Evolutionary conservation across 2,888 invertebrate species (phyloP).

Genomic region (Polydrusus cervinus): DNA sequence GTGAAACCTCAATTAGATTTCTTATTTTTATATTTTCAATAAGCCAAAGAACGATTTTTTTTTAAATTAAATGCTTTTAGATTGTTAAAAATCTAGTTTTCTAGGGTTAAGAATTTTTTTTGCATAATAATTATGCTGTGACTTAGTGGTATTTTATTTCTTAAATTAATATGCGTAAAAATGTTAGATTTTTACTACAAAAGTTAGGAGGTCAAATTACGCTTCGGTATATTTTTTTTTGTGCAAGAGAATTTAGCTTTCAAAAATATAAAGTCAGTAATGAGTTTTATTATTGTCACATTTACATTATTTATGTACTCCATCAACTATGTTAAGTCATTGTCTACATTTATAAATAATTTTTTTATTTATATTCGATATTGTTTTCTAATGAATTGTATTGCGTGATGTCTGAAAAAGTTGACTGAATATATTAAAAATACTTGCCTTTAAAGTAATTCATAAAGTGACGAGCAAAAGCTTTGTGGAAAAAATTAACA

Average conservation of each 20-base stretch:
- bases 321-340: conserved; percentile 10
- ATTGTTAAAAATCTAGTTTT: conserved; percentile 6
- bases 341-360: conserved; percentile 15
- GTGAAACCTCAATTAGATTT: conserved; percentile 3
- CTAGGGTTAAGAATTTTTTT: not conserved
- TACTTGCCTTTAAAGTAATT: not conserved
- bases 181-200: not conserved
- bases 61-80: conserved; percentile 26
- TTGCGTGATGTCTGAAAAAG: not conserved
- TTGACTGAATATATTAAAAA: not conserved
- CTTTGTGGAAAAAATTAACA: not conserved
- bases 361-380: conserved; percentile 1
- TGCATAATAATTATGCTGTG: not conserved
- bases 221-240: not conserved
- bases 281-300: conserved; percentile 15
- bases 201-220: not conserved
- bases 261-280: conserved; percentile 46
- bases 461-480: not conserved
- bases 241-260: not conserved
- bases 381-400: conserved; percentile 5
- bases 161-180: not conserved
- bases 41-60: conserved; percentile 36
- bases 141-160: not conserved
- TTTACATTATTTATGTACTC: conserved; percentile 17
- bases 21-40: conserved; percentile 18